These are phyloP conservation scores for Sebastiscus tertius DNA, from an alignment of 2,797 vertebrate genomes.

Conservation along the genomic window DNA sequence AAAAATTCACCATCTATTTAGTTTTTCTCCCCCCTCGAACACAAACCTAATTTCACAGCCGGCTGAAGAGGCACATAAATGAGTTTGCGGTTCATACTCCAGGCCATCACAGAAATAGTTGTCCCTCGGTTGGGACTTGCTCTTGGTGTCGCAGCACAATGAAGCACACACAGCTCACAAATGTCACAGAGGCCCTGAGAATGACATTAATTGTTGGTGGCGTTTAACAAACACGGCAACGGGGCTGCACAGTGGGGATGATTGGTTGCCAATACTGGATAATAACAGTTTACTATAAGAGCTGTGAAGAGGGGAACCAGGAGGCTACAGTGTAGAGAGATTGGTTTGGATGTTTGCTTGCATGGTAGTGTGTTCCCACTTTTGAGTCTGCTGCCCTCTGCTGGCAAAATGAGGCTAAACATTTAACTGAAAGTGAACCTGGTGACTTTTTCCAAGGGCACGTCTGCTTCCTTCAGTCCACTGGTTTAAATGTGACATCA, in stretches of 20 bases:
- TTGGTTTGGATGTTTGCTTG: neutral
- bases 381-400: conserved; percentile 77
- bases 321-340: neutral
- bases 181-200: neutral
- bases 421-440: neutral
- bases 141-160: neutral
- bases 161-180: conserved; percentile 7
- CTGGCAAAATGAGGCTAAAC: conserved; percentile 49
- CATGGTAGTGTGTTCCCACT: neutral
- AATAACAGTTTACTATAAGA: neutral
- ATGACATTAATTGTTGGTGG: neutral
- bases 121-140: neutral
- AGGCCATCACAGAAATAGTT: neutral
- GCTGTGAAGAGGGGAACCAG: neutral
- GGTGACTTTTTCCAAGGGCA: neutral
- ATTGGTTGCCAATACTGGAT: neutral
- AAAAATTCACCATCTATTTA: conserved; percentile 11
- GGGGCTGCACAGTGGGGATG: neutral
- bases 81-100: conserved; percentile 3
- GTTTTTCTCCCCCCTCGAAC: conserved; percentile 5
- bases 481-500: neutral
- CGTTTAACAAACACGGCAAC: conserved; percentile 17
- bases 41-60: conserved; percentile 35
- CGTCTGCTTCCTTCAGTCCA: neutral
- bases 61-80: conserved; percentile 18